A percentile compares a stretch with the other conserved stretches of the same genome.
Conservation (phyloP, 2,113 vertebrate genomes). For the Herpailurus yagouaroundi region DNA sequence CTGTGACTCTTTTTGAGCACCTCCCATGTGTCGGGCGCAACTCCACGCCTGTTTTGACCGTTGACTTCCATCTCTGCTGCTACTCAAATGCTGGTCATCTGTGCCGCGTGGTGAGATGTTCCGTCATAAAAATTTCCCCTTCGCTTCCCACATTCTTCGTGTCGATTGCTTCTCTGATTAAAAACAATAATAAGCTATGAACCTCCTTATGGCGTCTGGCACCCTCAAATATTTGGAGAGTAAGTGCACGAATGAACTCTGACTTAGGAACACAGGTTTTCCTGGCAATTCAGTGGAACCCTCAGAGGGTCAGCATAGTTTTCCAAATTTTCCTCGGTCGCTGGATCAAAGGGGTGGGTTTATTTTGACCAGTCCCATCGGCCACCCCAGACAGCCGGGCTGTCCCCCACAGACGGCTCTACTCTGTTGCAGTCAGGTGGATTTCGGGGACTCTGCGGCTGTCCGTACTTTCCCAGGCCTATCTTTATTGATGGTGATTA, state of each 20-base stretch:
- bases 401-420: background rate
- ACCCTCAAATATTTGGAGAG: background rate
- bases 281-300: background rate
- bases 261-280: background rate
- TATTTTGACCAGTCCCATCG: background rate
- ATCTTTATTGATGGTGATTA: slow-evolving; percentile 95
- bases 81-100: background rate
- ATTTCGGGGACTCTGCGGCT: slow-evolving; percentile 69
- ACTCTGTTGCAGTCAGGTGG: background rate
- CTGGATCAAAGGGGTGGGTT: background rate
- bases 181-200: background rate
- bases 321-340: background rate
- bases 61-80: background rate
- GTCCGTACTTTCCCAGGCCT: slow-evolving; percentile 81
- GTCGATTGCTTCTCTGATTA: background rate
- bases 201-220: background rate
- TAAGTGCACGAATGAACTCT: background rate
- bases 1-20: background rate
- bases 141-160: background rate
- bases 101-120: background rate
- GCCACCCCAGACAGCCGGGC: background rate
- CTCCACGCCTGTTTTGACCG: background rate
- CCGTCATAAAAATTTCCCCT: background rate
- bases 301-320: background rate
- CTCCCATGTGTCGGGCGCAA: background rate